Evolutionary conservation across 35 echinoderm and acorn worm species (phyloP), one percentile per base, ranked within the genome.

Genomic region (Holothuria glaberrima): DNA sequence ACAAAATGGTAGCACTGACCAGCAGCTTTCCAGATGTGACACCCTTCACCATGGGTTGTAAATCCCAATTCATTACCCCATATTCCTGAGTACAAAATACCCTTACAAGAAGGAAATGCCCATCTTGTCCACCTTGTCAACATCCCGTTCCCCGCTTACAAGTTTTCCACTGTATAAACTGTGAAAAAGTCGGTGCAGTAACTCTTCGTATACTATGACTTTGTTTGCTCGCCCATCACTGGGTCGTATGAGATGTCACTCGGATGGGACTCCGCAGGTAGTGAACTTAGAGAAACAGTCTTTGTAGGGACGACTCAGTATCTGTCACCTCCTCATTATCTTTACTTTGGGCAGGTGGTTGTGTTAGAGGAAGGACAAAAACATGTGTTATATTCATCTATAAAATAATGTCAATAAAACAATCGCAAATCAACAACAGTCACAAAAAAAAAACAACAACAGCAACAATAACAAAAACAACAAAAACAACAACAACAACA

Each of bases 21-120:
- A 94, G 72, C 6, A 94, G 71, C 71, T 94, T 94, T 20, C 93
- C 93, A 52, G 65, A 81, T 62, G 88, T 59, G 22, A 72, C 29
- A 34, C 30, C 19, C 2, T 68, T 62, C 22, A 94, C 13, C 57
- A 91, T 70, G 0, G 92, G 92, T 56, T 94, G 92, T 22, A 76
- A 89, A 0, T 26, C 24, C 92, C 92, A 94, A 9, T 3, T 10
- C 27, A 46, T 14, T 25, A 86, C 27, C 35, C 57, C 13, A 34
- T 91, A 79, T 2, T 29, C 80, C 24, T 91, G 54, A 30, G 48
- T 12, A 33, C 90, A 91, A 2, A 48, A 38, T 16, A 91, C 19
- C 33, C 71, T 91, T 20, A 24, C 90, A 58, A 26, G 63, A 12
- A 83, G 59, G 9, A 91, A 45, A 6, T 50, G 5, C 89, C 89